These are phyloP conservation scores for Eurystomus glaucurus DNA, from an alignment of 2,797 vertebrate genomes.

Conservation along the genomic window DNA sequence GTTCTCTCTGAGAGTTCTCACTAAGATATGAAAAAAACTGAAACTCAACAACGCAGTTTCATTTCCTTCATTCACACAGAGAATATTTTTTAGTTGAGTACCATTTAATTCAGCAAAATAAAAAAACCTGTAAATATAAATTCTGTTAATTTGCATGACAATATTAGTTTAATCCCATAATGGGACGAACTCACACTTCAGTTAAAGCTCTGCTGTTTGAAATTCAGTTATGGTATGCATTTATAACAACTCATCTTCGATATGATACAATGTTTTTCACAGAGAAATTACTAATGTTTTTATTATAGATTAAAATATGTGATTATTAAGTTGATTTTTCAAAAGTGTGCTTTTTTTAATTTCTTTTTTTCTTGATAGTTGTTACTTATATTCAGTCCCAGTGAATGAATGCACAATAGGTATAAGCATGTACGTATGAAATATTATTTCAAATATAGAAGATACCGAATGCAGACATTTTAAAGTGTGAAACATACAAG, in stretches of 20 bases:
- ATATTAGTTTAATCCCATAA: not conserved
- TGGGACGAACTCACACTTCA: not conserved
- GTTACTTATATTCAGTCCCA: not conserved
- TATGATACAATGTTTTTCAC: not conserved
- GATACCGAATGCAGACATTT: not conserved
- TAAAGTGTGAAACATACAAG: not conserved
- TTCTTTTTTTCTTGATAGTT: not conserved
- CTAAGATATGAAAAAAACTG: not conserved
- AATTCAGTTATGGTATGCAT: not conserved
- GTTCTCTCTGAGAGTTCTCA: not conserved
- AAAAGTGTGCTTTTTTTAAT: accelerated
- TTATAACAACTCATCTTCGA: not conserved
- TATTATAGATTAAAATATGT: not conserved
- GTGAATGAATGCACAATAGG: not conserved
- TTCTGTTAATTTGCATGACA: not conserved
- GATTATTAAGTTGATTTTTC: not conserved
- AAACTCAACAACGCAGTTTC: not conserved
- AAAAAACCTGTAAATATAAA: not conserved
- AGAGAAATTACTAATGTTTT: not conserved
- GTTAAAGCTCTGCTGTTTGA: not conserved
- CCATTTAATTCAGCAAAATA: not conserved
- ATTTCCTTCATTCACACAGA: not conserved
- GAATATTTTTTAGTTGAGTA: not conserved
- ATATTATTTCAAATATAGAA: not conserved
- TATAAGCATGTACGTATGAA: not conserved